Evolutionary conservation across 2,113 vertebrate species (phyloP).

Genomic region (Chelonoidis abingdonii): DNA sequence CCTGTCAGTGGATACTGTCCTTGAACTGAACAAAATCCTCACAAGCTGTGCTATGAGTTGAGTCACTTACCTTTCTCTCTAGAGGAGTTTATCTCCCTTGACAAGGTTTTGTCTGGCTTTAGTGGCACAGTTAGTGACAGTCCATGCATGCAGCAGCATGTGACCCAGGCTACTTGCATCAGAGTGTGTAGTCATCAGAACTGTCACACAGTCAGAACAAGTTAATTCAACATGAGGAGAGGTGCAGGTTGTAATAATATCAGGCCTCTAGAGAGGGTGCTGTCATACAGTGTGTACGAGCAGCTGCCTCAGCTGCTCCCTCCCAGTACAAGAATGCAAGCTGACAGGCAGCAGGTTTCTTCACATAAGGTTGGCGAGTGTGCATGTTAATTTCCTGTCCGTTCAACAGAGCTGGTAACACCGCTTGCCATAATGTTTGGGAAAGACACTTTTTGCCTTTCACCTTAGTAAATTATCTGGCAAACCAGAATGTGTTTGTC

Average conservation of each 20-base stretch:
- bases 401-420: neutral
- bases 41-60: conserved; percentile 23
- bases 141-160: conserved; percentile 67
- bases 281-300: conserved; percentile 59
- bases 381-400: conserved; percentile 52
- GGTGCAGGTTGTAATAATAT: conserved; percentile 75
- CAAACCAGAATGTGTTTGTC: neutral
- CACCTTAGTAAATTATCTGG: neutral
- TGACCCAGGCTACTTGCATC: conserved; percentile 72
- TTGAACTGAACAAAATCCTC: conserved; percentile 79
- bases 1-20: conserved; percentile 62
- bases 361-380: neutral
- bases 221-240: conserved; percentile 79
- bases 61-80: conserved; percentile 74
- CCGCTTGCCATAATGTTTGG: neutral
- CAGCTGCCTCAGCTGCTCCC: conserved; percentile 51
- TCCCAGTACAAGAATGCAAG: neutral
- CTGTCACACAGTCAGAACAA: conserved; percentile 84
- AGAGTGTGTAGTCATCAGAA: conserved; percentile 59
- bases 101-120: conserved; percentile 80
- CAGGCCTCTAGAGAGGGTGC: conserved; percentile 81
- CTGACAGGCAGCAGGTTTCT: conserved; percentile 71
- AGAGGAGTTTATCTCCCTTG: conserved; percentile 77
- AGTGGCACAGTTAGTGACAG: conserved; percentile 76
- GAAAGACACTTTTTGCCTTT: neutral